Base-by-base conservation (phyloP, 2,113 vertebrate genomes). In the Poecile atricapillus region DNA sequence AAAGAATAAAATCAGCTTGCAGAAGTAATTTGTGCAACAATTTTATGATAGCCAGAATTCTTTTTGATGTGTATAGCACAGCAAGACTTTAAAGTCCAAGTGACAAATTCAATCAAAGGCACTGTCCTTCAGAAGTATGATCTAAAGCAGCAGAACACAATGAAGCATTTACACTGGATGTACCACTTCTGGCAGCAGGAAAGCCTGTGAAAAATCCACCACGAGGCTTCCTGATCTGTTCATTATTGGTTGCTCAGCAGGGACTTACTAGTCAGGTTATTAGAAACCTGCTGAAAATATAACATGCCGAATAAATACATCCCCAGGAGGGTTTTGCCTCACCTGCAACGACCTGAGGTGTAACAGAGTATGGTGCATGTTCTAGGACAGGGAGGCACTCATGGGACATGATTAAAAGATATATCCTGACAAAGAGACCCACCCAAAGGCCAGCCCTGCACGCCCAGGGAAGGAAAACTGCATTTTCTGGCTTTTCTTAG, bases 61-160 rank as follows among this genome's bases (percentile, higher is more conserved):
- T 78, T 90, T 96, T 71, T 92, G 67, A 95, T 68, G 76, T 52
- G 44, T 9, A 43, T 1, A 86, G 60, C 76, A 52, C 68, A 75
- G 39, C 43, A 52, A 81, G 68, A 53, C 77, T 95, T 89, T 50
- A 33, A 96, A 96, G 88, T 59, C 87, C 83, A 86, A 89, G 76
- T 64, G 86, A 89, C 86, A 92, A 82, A 81, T 68, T 83, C 83
- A 85, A 86, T 94, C 87, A 86, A 78, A 94, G 80, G 53, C 65
- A 41, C 41, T 68, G 64, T 68, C 90, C 63, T 68, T 96, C 90
- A 94, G 86, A 92, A 90, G 65, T 8, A 31, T 17, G 24, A 90
- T 87, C 79, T 92, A 53, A 96, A 77, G 84, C 84, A 77, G 64
- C 46, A 4, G 23, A 75, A 78, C 58, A 50, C 56, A 43, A 68